Evolutionary conservation across 2,888 invertebrate species (phyloP).

Genomic region (Aphidoletes aphidimyza): DNA sequence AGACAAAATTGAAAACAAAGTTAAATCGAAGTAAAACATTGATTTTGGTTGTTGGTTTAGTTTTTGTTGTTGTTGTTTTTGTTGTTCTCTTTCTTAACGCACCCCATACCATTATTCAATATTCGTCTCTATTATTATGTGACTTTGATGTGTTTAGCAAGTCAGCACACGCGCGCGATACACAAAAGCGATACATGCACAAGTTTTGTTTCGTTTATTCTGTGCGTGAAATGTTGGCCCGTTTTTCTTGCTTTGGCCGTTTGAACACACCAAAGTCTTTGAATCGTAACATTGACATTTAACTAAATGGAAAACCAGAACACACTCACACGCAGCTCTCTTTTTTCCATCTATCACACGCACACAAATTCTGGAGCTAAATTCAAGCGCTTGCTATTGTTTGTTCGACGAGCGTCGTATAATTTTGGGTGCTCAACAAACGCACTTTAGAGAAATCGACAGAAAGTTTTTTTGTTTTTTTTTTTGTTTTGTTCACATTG

Average conservation of each 20-base stretch:
- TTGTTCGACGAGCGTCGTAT: not conserved
- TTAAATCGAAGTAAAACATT: not conserved
- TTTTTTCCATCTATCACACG: not conserved
- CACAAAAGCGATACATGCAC: not conserved
- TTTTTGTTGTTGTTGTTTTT: conserved; percentile 1
- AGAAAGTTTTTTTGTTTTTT: no score
- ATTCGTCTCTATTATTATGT: conserved; percentile 34
- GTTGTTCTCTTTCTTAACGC: not conserved
- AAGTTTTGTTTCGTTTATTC: not conserved
- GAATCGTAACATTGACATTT: not conserved
- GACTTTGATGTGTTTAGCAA: conserved; percentile 35
- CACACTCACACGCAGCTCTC: no score
- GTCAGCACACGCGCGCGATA: conserved; percentile 40
- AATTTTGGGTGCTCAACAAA: not conserved
- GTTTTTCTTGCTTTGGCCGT: not conserved
- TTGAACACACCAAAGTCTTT: not conserved
- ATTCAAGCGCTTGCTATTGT: not conserved
- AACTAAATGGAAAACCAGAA: conserved; percentile 9
- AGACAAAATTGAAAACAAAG: not conserved
- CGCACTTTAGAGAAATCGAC: not conserved
- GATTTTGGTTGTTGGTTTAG: conserved; percentile 8
- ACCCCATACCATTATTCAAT: conserved; percentile 42
- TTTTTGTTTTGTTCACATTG: no score
- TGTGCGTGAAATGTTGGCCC: not conserved
- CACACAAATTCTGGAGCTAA: not conserved